These are phyloP conservation scores for Nymphalis urticae DNA, from an alignment of 2,888 invertebrate genomes.

Conservation along the genomic window DNA sequence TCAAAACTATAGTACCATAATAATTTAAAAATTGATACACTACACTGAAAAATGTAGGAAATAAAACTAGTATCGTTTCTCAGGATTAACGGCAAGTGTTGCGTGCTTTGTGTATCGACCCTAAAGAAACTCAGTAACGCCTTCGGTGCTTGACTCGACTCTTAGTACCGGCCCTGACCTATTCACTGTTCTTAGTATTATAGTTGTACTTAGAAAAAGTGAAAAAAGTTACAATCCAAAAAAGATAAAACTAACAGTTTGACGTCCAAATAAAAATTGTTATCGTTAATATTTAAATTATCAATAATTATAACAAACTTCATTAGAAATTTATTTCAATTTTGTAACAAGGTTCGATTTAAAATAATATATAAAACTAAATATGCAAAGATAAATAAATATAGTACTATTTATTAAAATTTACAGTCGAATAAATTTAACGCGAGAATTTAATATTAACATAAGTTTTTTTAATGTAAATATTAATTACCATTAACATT, in stretches of 20 bases:
- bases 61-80: slow-evolving; percentile 42
- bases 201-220: background rate
- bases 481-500: too few relatives aligned
- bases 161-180: slow-evolving; percentile 19
- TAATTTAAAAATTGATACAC: background rate
- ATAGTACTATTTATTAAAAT: too few relatives aligned
- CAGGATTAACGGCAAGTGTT: slow-evolving; percentile 51
- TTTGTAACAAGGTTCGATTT: background rate
- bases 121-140: slow-evolving; percentile 21
- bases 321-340: background rate
- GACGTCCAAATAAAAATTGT: background rate
- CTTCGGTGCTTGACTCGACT: slow-evolving; percentile 19
- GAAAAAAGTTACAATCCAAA: background rate
- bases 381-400: background rate
- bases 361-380: background rate
- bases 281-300: slow-evolving; percentile 1
- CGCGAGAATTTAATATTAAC: too few relatives aligned
- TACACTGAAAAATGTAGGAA: slow-evolving; percentile 3
- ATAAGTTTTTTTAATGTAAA: too few relatives aligned
- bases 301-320: background rate
- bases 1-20: too few relatives aligned
- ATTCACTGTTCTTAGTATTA: slow-evolving; percentile 9
- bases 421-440: too few relatives aligned
- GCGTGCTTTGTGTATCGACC: slow-evolving; percentile 46
- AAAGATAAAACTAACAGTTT: background rate